Evolutionary conservation across 2,888 invertebrate species (phyloP).

Genomic region (Bellardia pandia): DNA sequence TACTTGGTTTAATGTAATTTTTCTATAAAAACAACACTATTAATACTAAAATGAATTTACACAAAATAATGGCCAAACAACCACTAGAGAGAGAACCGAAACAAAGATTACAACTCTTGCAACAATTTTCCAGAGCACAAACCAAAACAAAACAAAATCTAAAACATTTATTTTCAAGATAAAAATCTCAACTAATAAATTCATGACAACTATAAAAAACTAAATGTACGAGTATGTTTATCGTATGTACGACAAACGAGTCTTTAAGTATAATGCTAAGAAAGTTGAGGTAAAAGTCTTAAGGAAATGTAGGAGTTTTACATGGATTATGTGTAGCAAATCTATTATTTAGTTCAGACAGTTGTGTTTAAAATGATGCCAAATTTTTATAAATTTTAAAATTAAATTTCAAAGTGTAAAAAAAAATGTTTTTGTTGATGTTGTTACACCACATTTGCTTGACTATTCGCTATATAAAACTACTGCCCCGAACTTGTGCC

Average conservation of each 20-base stretch:
- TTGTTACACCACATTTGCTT: no score
- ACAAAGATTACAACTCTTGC: slow-evolving; percentile 40
- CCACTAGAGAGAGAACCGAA: slow-evolving; percentile 20
- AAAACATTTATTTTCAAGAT: slow-evolving; percentile 82
- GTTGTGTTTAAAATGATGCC: slow-evolving; percentile 6
- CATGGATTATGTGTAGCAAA: neutral
- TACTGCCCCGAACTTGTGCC: no score
- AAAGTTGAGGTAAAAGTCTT: slow-evolving; percentile 59
- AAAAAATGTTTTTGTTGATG: no score
- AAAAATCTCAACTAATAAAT: slow-evolving; percentile 83
- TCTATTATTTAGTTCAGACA: neutral
- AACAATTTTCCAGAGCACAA: slow-evolving; percentile 31
- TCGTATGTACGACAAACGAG: neutral
- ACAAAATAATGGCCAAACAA: slow-evolving; percentile 27
- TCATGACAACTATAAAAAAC: slow-evolving; percentile 79
- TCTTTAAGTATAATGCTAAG: slow-evolving; percentile 8
- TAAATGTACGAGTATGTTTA: neutral
- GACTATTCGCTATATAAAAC: no score
- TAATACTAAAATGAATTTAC: slow-evolving; percentile 60
- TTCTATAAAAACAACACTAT: slow-evolving; percentile 69
- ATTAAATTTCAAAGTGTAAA: no score
- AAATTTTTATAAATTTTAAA: neutral
- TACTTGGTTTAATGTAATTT: slow-evolving; percentile 64
- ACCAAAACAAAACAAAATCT: slow-evolving; percentile 56
- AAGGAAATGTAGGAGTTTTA: slow-evolving; percentile 55